These are phyloP conservation scores for Coremacera marginata DNA, from an alignment of 2,888 invertebrate species.

Conservation along the genomic window DNA sequence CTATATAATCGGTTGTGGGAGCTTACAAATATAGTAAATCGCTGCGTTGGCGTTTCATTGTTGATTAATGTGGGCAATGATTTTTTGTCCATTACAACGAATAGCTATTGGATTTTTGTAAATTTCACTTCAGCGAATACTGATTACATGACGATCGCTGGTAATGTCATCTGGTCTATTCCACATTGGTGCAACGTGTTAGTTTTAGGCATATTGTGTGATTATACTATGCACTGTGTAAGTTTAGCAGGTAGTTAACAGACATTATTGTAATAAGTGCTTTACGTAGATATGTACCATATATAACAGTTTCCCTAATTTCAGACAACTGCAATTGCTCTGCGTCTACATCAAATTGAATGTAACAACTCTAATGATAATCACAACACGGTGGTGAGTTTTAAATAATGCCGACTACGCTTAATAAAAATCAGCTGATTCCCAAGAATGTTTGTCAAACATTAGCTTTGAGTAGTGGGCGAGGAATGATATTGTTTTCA, in stretches of 20 bases:
- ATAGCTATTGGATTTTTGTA: conserved; percentile 67
- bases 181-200: conserved; percentile 64
- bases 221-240: conserved; percentile 61
- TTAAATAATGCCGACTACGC: neutral
- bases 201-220: conserved; percentile 60
- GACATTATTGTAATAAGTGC: neutral
- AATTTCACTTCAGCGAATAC: conserved; percentile 54
- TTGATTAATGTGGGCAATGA: conserved; percentile 65
- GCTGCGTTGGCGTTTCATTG: conserved; percentile 63
- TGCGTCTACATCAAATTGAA: conserved; percentile 68
- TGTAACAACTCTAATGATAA: conserved; percentile 64
- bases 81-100: conserved; percentile 65
- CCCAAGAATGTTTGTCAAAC: too few species aligned
- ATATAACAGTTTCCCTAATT: conserved; percentile 37
- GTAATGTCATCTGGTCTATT: conserved; percentile 59
- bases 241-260: conserved; percentile 47
- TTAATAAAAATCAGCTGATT: too few species aligned
- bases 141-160: conserved; percentile 56
- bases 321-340: conserved; percentile 68
- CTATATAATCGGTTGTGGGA: conserved; percentile 65
- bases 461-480: too few species aligned
- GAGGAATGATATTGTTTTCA: too few species aligned
- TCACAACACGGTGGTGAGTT: conserved; percentile 67
- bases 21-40: conserved; percentile 58
- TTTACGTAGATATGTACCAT: too few species aligned